Percentiles rank a stretch among this genome's conserved stretches.
phyloP scores from a whole-genome alignment of 2,888 invertebrate species.

The Hypolimnas misippus region DNA sequence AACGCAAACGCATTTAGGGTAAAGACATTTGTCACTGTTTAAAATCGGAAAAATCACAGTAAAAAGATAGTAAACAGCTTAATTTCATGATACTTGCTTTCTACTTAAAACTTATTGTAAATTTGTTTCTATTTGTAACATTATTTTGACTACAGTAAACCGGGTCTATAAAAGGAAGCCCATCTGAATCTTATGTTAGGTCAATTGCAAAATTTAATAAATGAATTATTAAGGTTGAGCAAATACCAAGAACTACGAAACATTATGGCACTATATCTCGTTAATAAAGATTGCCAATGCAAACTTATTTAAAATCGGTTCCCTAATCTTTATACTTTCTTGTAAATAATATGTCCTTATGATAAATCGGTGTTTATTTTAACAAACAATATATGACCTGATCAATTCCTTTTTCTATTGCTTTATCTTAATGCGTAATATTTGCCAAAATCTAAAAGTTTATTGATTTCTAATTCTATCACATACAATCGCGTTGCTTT shows the following conservation, averaged over 20 bases:
- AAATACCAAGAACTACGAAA: conserved; percentile 65
- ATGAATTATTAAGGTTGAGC: conserved; percentile 64
- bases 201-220: conserved; percentile 12
- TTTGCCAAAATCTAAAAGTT: not conserved
- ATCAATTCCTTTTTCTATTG: conserved; percentile 7
- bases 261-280: conserved; percentile 79
- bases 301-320: conserved; percentile 11
- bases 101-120: conserved; percentile 2
- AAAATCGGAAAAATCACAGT: not conserved
- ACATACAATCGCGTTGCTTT: not conserved
- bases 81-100: not conserved
- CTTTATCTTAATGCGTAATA: not conserved
- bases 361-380: too few relatives aligned
- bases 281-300: conserved; percentile 50
- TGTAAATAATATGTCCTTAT: too few relatives aligned
- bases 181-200: conserved; percentile 46
- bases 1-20: not conserved
- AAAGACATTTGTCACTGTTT: not conserved
- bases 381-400: not conserved
- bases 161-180: conserved; percentile 62
- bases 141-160: not conserved
- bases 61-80: not conserved
- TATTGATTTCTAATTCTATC: too few relatives aligned
- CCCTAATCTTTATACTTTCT: conserved; percentile 3
- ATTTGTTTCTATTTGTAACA: not conserved